phyloP scores from a whole-genome alignment of 1,140 invertebrate genomes.

The Oscheius sp. region DNA sequence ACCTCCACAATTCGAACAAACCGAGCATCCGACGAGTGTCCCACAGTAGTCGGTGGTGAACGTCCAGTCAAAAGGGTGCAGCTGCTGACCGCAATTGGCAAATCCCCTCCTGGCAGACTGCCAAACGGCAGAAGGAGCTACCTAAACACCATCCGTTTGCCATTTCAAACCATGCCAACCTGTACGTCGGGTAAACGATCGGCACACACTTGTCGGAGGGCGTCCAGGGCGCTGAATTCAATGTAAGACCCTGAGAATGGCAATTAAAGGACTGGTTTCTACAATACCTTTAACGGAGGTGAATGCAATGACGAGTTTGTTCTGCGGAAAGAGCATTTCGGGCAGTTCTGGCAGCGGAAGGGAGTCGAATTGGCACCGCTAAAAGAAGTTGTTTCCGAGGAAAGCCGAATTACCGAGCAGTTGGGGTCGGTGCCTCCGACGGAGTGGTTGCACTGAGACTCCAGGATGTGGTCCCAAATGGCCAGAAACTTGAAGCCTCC shows the following conservation, averaged over 20 bases:
- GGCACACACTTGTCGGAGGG: constrained; percentile 75
- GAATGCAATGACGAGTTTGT: constrained; percentile 69
- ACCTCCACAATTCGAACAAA: constrained; percentile 3
- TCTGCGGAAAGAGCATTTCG: constrained; percentile 95
- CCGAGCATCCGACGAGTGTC: constrained; percentile 49
- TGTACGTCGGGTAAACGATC: constrained; percentile 72
- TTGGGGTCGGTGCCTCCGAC: not conserved
- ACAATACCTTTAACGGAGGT: constrained; percentile 70
- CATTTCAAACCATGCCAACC: constrained; percentile 60
- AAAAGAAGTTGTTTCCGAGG: not conserved
- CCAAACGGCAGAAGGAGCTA: constrained; percentile 74
- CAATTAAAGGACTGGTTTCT: not conserved
- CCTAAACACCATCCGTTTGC: constrained; percentile 60
- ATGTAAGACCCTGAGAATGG: not conserved
- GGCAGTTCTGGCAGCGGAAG: constrained; percentile 83
- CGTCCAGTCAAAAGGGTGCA: constrained; percentile 95
- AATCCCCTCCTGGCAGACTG: constrained; percentile 82
- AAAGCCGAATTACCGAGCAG: constrained; percentile 4
- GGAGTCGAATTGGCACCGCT: constrained; percentile 71
- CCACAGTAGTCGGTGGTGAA: constrained; percentile 91
- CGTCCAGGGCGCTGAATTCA: constrained; percentile 83
- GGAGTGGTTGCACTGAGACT: constrained; percentile 15
- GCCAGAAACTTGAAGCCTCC: constrained; percentile 26
- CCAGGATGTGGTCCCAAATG: constrained; percentile 33
- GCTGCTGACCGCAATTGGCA: constrained; percentile 72